Evolutionary conservation across 2,113 vertebrate genomes (phyloP).

Genomic region (Vireo altiloquus): DNA sequence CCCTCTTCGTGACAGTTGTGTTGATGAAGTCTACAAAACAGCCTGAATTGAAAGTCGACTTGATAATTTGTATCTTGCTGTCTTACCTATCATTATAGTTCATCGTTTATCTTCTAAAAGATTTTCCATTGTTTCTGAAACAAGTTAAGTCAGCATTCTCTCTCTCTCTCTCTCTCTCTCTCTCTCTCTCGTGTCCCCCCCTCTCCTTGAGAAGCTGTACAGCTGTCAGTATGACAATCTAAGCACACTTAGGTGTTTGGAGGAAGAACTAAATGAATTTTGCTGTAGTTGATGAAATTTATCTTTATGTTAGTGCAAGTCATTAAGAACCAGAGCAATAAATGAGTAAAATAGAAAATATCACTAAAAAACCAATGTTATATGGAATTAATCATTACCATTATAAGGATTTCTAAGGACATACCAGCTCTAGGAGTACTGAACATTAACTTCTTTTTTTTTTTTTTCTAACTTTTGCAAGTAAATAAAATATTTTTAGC

Average conservation of each 20-base stretch:
- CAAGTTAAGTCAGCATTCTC: neutral
- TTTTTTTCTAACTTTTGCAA: neutral
- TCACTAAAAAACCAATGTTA: neutral
- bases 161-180: neutral
- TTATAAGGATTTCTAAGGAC: neutral
- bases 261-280: constrained; percentile 21
- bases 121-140: constrained; percentile 37
- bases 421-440: neutral
- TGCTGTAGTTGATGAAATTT: neutral
- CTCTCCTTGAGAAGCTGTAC: neutral
- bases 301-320: neutral
- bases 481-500: neutral
- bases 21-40: constrained; percentile 34
- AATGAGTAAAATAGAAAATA: neutral
- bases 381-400: neutral
- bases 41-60: neutral
- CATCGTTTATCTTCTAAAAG: constrained; percentile 40
- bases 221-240: constrained; percentile 20
- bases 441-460: neutral
- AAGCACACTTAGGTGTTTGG: neutral
- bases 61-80: constrained; percentile 42
- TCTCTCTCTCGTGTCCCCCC: neutral
- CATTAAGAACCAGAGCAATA: neutral
- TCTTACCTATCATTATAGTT: constrained; percentile 34
- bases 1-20: neutral